These are phyloP conservation scores for Mohoua ochrocephala DNA, from an alignment of 2,113 vertebrate genomes.

Conservation along the genomic window DNA sequence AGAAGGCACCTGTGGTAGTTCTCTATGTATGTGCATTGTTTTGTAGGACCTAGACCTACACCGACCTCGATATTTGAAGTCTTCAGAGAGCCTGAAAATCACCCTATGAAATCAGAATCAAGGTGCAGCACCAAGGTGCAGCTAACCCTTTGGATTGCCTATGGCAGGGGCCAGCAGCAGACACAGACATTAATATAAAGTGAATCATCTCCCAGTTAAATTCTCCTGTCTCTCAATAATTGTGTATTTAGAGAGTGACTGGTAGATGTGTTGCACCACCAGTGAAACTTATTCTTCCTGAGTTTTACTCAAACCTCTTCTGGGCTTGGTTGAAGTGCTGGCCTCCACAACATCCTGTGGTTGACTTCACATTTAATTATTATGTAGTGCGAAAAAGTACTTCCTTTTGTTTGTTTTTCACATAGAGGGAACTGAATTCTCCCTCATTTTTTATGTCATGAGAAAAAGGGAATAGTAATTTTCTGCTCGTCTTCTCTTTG, in stretches of 20 bases:
- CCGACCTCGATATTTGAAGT: not conserved
- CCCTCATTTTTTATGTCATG: not conserved
- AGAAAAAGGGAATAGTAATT: not conserved
- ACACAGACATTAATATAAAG: not conserved
- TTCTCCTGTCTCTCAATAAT: not conserved
- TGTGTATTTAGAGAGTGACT: not conserved
- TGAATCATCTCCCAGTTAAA: not conserved
- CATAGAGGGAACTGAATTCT: not conserved
- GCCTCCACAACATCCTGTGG: conserved; percentile 11
- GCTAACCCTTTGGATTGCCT: not conserved
- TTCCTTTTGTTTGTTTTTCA: conserved; percentile 39
- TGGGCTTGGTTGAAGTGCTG: not conserved
- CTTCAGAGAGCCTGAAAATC: not conserved
- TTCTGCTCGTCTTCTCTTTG: conserved; percentile 11
- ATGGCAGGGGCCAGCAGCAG: not conserved
- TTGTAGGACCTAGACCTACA: not conserved
- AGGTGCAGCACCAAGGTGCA: not conserved
- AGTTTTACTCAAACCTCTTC: not conserved
- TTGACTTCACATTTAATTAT: conserved; percentile 16
- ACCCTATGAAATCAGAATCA: not conserved
- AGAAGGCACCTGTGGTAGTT: not conserved
- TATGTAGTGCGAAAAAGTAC: not conserved
- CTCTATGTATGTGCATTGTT: not conserved
- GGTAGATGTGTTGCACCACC: not conserved
- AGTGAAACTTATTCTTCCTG: not conserved